Percentiles rank a stretch among this genome's conserved stretches.
phyloP scores from a whole-genome alignment of 2,888 invertebrate species.

The Drosophila demipolita region DNA sequence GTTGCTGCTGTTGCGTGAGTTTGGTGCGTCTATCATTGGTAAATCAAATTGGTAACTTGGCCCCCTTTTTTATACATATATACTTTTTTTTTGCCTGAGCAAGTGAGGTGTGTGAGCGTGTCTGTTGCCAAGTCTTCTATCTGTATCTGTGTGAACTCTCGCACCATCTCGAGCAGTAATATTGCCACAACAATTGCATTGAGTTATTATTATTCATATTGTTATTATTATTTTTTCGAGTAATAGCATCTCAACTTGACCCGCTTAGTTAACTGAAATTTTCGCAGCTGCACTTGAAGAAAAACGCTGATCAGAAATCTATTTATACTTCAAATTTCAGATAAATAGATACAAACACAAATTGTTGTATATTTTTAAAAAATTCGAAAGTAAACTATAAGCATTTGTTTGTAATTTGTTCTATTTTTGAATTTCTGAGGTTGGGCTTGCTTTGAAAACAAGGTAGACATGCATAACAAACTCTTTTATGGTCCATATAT shows the following conservation, averaged over 20 bases:
- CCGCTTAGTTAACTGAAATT: constrained; percentile 36
- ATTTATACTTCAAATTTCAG: not conserved
- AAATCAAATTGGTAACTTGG: constrained; percentile 68
- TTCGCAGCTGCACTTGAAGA: constrained; percentile 1
- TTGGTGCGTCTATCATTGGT: constrained; percentile 68
- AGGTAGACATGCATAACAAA: constrained; percentile 6
- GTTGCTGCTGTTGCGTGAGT: constrained; percentile 58
- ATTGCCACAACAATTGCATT: constrained; percentile 53
- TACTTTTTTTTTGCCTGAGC: constrained; percentile 8
- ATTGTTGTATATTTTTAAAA: not conserved
- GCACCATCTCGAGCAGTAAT: constrained; percentile 17
- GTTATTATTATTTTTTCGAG: constrained; percentile 11
- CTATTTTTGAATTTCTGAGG: not conserved
- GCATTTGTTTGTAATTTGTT: not conserved
- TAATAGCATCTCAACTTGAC: constrained; percentile 24
- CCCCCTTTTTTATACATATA: constrained; percentile 33
- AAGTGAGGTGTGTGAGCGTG: constrained; percentile 25
- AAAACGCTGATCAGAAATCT: not conserved
- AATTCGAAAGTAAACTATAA: not conserved
- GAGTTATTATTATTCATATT: constrained; percentile 18
- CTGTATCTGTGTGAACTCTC: constrained; percentile 49
- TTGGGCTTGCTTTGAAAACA: not conserved
- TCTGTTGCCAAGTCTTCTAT: constrained; percentile 42
- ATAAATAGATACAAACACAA: not conserved
- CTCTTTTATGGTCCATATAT: constrained; percentile 28